A percentile compares a stretch with the other conserved stretches of the same genome.
These are phyloP conservation scores for Calameuta idolon DNA, from an alignment of 2,888 invertebrate genomes.

Conservation along the genomic window DNA sequence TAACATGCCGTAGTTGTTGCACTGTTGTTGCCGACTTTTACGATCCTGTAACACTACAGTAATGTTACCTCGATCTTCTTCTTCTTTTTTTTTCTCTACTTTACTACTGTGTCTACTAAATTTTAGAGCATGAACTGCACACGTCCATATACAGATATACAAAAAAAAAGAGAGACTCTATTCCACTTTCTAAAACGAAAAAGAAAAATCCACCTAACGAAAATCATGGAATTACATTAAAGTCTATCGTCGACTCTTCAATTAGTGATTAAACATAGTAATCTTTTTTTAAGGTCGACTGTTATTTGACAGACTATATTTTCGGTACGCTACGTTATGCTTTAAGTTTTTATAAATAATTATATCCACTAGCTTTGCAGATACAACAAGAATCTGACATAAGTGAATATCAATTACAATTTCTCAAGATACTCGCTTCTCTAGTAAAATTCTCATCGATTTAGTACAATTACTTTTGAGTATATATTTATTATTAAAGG, in stretches of 20 bases:
- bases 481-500: neutral
- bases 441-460: neutral
- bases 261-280: conserved; percentile 53
- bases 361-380: neutral
- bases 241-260: conserved; percentile 67
- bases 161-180: conserved; percentile 27
- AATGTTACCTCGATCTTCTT: conserved; percentile 28
- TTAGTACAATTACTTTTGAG: neutral
- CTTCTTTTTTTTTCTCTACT: conserved; percentile 24
- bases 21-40: conserved; percentile 41
- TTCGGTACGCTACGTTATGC: conserved; percentile 35
- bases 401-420: neutral
- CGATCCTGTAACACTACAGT: conserved; percentile 44
- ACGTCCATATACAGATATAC: conserved; percentile 44
- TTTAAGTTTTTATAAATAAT: neutral
- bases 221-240: conserved; percentile 35
- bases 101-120: conserved; percentile 33
- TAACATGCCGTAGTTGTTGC: conserved; percentile 45
- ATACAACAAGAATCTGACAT: neutral
- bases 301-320: conserved; percentile 49
- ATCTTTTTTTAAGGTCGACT: conserved; percentile 37
- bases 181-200: conserved; percentile 21
- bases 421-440: neutral
- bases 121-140: conserved; percentile 42
- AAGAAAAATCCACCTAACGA: conserved; percentile 37